Percentiles rank a stretch among this genome's conserved stretches.
Evolutionary conservation across 1,140 invertebrate genomes (phyloP).

Genomic region (Drosophila asahinai): DNA sequence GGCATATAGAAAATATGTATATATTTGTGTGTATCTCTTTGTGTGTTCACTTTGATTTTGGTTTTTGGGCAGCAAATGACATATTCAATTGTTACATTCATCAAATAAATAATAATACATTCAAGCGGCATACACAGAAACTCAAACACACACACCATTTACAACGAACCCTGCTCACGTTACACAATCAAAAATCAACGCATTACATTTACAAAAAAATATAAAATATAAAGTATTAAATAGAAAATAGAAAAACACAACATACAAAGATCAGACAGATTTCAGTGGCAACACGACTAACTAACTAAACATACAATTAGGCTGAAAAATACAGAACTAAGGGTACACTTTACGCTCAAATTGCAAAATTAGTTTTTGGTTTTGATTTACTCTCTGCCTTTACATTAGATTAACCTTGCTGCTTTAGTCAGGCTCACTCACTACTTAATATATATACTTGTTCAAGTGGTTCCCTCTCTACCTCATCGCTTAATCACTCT

Average conservation of each 20-base stretch:
- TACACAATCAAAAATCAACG: conserved; percentile 49
- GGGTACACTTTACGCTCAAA: conserved; percentile 31
- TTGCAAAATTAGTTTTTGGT: conserved; percentile 60
- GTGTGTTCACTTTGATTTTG: conserved; percentile 75
- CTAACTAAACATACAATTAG: conserved; percentile 38
- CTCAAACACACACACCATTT: conserved; percentile 52
- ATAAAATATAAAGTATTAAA: conserved; percentile 52
- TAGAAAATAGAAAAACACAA: conserved; percentile 21
- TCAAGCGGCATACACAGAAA: conserved; percentile 39
- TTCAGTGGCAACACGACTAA: conserved; percentile 47
- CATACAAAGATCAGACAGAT: conserved; percentile 65
- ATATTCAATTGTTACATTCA: conserved; percentile 59
- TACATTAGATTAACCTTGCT: conserved; percentile 25
- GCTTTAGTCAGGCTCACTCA: conserved; percentile 15
- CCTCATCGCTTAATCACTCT: conserved; percentile 25
- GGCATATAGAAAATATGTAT: conserved; percentile 65
- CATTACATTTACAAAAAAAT: conserved; percentile 44
- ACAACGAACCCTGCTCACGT: conserved; percentile 53
- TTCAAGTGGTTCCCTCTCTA: conserved; percentile 37
- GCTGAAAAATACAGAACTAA: conserved; percentile 32
- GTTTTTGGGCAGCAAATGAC: conserved; percentile 70
- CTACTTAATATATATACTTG: conserved; percentile 43
- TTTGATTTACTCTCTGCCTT: conserved; percentile 50
- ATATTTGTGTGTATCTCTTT: conserved; percentile 77
- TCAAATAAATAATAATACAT: conserved; percentile 53